A percentile compares a stretch with the other conserved stretches of the same genome.
phyloP scores from a whole-genome alignment of 2,888 invertebrate species.

The Drosophila prolongata region DNA sequence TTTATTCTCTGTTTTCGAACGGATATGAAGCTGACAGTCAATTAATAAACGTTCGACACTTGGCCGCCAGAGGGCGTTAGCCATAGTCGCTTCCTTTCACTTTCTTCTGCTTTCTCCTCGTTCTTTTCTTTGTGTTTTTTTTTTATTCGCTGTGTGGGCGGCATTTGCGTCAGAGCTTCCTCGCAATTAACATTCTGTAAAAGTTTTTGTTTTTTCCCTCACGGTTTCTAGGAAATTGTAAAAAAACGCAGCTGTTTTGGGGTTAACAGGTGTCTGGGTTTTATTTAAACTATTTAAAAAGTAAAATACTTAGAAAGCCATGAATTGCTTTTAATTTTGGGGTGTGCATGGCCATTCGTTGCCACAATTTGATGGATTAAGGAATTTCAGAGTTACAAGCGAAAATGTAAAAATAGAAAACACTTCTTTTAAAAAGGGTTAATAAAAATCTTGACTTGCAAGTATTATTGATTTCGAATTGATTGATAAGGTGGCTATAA shows the following conservation, averaged over 20 bases:
- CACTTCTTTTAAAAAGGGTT: background rate
- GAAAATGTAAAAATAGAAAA: background rate
- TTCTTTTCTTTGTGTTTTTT: conserved; percentile 6
- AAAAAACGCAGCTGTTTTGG: conserved; percentile 18
- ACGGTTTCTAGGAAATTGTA: conserved; percentile 12
- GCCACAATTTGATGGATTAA: conserved; percentile 6
- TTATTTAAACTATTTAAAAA: conserved; percentile 4
- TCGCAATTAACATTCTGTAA: conserved; percentile 53
- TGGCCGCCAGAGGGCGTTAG: conserved; percentile 48
- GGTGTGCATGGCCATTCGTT: background rate
- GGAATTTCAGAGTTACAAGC: background rate
- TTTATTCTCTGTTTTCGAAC: conserved; percentile 18
- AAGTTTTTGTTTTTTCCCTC: conserved; percentile 20
- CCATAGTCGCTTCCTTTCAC: conserved; percentile 33
- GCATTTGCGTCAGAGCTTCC: conserved; percentile 42
- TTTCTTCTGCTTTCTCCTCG: conserved; percentile 9
- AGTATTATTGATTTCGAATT: conserved; percentile 1
- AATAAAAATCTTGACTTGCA: background rate
- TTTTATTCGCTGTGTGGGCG: conserved; percentile 31
- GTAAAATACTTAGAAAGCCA: no score
- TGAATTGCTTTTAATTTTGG: conserved; percentile 1
- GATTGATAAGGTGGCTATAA: background rate
- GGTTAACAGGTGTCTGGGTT: conserved; percentile 26
- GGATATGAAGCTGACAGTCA: conserved; percentile 67
- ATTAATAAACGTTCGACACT: conserved; percentile 67